These are phyloP conservation scores for Morbakka virulenta DNA, from an alignment of 30 jellyfish, hydroid and myxozoan species.

Conservation along the genomic window DNA sequence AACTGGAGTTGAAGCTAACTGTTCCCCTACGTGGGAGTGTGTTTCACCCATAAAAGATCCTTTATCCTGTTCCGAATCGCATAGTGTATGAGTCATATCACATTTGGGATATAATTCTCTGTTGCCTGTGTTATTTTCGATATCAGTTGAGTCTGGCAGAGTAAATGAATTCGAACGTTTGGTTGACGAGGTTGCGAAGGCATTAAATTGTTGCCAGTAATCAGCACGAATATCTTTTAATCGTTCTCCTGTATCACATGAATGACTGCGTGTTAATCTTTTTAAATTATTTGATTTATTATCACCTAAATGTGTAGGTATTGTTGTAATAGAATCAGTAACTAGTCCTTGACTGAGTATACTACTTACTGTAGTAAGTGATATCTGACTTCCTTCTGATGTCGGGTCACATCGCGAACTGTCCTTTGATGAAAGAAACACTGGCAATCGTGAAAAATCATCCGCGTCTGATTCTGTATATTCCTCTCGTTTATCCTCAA, in stretches of 20 bases:
- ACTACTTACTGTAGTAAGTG: too few relatives aligned
- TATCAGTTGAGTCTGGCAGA: too few relatives aligned
- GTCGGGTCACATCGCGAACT: not conserved
- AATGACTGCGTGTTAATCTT: not conserved
- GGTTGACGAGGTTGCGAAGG: not conserved
- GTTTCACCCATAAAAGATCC: too few relatives aligned
- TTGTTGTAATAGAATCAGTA: not conserved
- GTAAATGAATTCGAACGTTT: not conserved
- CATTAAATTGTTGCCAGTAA: not conserved
- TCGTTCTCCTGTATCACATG: not conserved
- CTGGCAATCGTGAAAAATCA: not conserved
- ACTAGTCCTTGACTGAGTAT: not conserved
- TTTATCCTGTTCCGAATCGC: too few relatives aligned
- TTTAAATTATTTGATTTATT: too few relatives aligned
- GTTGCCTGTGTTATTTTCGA: too few relatives aligned
- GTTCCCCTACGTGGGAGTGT: too few relatives aligned
- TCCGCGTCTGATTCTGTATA: not conserved
- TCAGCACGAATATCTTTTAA: not conserved
- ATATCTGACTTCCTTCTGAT: not conserved
- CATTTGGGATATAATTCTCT: too few relatives aligned
- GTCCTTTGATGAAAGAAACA: not conserved
- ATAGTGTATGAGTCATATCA: too few relatives aligned
- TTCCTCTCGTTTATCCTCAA: not conserved
- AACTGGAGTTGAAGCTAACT: too few relatives aligned
- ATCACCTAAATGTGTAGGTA: not conserved